Evolutionary conservation across 2,113 vertebrate species (phyloP), one percentile per base, ranked within the genome.

Genomic region (Ciconia maguari): DNA sequence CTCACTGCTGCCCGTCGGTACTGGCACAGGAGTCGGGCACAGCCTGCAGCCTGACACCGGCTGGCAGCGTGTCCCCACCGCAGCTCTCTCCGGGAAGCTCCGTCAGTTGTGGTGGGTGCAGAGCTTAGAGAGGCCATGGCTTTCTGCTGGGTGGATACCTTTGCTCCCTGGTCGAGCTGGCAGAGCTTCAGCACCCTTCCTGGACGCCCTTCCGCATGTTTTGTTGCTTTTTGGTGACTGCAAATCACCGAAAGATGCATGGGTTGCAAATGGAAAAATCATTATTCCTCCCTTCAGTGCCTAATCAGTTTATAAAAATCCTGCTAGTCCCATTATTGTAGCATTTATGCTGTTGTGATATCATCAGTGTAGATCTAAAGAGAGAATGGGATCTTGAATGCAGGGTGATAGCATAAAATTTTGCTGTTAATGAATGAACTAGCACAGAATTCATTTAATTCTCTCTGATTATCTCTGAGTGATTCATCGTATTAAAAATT

Each of bases 391-490:
- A 30, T 62, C 64, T 81, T 89, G 34, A 94, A 42, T 79, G 20
- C 10, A 30, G 61, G 9, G 10, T 76, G 52, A 51, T 87, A 87
- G 69, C 65, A 42, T 52, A 68, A 91, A 84, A 64, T 75, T 82
- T 71, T 87, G 19, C 14, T 42, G 44, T 89, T 96, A 87, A 66
- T 94, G 60, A 94, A 75, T 81, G 55, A 89, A 87, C 18, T 76
- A 71, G 26, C 38, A 87, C 38, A 78, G 55, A 89, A 62, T 94
- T 74, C 6, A 49, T 90, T 82, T 88, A 38, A 84, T 87, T 87
- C 32, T 62, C 65, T 94, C 48, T 90, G 38, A 93, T 94, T 91
- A 55, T 87, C 44, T 84, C 42, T 87, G 74, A 95, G 72, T 82
- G 70, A 68, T 58, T 93, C n/a, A 71, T 94, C 19, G 4, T 78